Conservation (phyloP, 2,888 invertebrate species). For the Monochamus alternatus region DNA sequence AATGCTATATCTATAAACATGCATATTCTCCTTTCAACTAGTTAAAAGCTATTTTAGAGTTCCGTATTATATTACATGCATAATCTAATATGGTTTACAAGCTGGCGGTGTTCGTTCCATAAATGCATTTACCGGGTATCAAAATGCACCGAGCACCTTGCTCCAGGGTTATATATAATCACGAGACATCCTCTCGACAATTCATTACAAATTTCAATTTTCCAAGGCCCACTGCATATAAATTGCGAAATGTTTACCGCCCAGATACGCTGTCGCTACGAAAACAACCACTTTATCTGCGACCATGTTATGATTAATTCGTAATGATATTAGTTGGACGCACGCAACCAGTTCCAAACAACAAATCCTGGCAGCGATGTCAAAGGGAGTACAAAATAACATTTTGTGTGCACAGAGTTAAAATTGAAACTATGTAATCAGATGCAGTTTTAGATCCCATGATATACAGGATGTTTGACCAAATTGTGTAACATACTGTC, state of each 20-base stretch:
- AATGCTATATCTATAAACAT: too few species aligned
- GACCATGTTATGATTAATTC: neutral
- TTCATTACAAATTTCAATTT: slow-evolving; percentile 7
- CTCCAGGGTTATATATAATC: neutral
- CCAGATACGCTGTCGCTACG: neutral
- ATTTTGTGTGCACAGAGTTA: neutral
- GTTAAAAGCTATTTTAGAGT: too few species aligned
- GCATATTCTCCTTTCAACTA: too few species aligned
- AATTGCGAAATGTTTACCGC: slow-evolving; percentile 6
- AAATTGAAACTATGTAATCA: neutral
- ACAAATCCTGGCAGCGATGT: slow-evolving; percentile 14
- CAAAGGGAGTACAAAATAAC: slow-evolving; percentile 21
- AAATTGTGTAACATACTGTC: too few species aligned
- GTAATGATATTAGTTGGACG: slow-evolving; percentile 13
- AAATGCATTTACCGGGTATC: too few species aligned
- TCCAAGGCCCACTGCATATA: slow-evolving; percentile 1
- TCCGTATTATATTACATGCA: too few species aligned
- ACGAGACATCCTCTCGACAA: neutral
- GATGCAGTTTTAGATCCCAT: neutral
- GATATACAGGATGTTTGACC: neutral
- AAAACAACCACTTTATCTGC: slow-evolving; percentile 1
- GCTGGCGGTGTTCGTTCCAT: too few species aligned
- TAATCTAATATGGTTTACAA: too few species aligned
- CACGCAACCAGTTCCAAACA: slow-evolving; percentile 4
- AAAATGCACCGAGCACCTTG: neutral